Evolutionary conservation across 2,797 vertebrate genomes (phyloP).

Genomic region (Pangasius mekongensis): DNA sequence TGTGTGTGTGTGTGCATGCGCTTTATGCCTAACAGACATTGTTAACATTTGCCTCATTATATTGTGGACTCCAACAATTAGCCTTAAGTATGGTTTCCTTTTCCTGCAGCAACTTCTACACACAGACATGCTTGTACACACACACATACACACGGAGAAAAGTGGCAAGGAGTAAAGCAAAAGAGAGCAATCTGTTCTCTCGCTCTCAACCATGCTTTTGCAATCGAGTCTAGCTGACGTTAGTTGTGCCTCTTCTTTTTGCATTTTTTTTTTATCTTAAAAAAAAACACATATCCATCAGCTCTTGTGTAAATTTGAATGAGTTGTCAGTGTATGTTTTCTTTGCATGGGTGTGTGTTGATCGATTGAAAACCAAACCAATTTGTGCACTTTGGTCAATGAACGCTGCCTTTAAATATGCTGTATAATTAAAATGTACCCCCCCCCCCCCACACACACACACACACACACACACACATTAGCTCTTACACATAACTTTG

Average conservation of each 20-base stretch:
- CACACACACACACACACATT: not conserved
- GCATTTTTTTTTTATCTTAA: not conserved
- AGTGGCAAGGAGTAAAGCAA: conserved; percentile 26
- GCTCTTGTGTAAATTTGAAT: not conserved
- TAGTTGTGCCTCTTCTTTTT: not conserved
- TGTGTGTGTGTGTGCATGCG: conserved; percentile 22
- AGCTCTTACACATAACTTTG: not conserved
- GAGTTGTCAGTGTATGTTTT: conserved; percentile 30
- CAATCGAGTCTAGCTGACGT: not conserved
- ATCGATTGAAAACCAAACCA: not conserved
- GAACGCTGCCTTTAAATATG: conserved; percentile 2
- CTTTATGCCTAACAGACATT: conserved; percentile 41
- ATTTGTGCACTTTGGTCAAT: conserved; percentile 2
- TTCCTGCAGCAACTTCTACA: conserved; percentile 48
- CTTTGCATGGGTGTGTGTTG: not conserved
- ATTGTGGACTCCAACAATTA: conserved; percentile 77
- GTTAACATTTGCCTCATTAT: conserved; percentile 77
- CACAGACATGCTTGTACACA: conserved; percentile 33
- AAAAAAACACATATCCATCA: not conserved
- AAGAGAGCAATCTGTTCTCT: conserved; percentile 50
- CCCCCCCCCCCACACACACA: conserved; percentile 31
- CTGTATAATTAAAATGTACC: conserved; percentile 15
- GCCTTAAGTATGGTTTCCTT: conserved; percentile 72
- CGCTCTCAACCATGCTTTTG: conserved; percentile 14
- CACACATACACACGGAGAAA: conserved; percentile 23